Percentiles rank a stretch among this genome's conserved stretches.
phyloP scores from a whole-genome alignment of 2,113 vertebrate genomes.

The Rhabdornis inornatus region DNA sequence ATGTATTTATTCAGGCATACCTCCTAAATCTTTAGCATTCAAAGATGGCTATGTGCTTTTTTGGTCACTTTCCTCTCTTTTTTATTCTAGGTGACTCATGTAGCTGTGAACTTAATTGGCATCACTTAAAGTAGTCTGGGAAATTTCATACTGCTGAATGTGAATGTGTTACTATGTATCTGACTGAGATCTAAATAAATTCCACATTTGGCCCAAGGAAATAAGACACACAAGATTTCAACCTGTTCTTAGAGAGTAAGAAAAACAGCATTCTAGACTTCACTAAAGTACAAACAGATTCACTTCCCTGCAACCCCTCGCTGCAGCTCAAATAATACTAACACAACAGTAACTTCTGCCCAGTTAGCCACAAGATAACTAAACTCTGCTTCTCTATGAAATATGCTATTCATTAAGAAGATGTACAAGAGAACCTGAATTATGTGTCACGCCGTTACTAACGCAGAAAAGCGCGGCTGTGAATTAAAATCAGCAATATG shows the following conservation, averaged over 20 bases:
- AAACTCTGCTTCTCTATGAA: neutral
- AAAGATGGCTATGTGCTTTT: conserved; percentile 21
- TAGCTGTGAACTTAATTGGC: conserved; percentile 68
- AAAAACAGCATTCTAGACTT: neutral
- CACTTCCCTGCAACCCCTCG: neutral
- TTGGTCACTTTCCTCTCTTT: conserved; percentile 45
- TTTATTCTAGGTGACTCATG: conserved; percentile 64
- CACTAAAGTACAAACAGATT: neutral
- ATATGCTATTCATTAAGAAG: neutral
- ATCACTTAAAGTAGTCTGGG: conserved; percentile 45
- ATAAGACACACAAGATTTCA: neutral
- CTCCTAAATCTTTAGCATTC: neutral
- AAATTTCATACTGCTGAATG: conserved; percentile 64
- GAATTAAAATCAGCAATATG: neutral
- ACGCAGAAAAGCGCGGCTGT: neutral
- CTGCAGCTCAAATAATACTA: neutral
- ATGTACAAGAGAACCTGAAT: neutral
- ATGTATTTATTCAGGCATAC: neutral
- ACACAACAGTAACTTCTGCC: neutral
- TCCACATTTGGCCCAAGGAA: conserved; percentile 60
- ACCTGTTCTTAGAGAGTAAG: neutral
- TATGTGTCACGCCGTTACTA: neutral
- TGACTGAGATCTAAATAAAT: conserved; percentile 63
- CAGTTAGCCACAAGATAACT: neutral
- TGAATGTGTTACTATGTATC: conserved; percentile 61